Evolutionary conservation across 2,797 vertebrate species (phyloP).

Genomic region (Micrastur ruficollis): DNA sequence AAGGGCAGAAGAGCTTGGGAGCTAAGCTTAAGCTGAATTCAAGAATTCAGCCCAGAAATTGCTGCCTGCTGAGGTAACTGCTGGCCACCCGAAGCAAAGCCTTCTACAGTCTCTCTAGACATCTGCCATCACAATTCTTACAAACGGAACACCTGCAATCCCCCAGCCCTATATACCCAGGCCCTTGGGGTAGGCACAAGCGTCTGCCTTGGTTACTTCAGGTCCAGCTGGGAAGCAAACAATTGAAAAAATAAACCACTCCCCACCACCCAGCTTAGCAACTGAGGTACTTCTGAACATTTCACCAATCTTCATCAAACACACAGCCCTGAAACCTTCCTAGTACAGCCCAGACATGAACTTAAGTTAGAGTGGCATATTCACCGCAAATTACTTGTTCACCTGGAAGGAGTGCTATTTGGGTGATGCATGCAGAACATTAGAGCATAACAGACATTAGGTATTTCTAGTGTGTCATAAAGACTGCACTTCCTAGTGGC

Average conservation of each 20-base stretch:
- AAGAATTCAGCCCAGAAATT: not conserved
- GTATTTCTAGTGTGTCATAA: not conserved
- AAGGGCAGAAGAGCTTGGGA: not conserved
- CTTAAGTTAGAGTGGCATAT: not conserved
- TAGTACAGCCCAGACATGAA: not conserved
- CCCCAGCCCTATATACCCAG: not conserved
- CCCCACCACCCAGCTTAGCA: not conserved
- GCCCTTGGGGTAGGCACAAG: not conserved
- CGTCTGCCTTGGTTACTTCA: not conserved
- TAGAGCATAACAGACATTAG: not conserved
- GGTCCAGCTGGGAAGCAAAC: not conserved
- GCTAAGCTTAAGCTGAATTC: not conserved
- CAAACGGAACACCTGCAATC: not conserved
- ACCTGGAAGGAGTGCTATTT: not conserved
- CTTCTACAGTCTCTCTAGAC: not conserved
- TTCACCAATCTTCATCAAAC: not conserved
- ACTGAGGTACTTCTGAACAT: not conserved
- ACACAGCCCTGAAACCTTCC: not conserved
- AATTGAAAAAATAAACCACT: not conserved
- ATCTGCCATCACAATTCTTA: not conserved
- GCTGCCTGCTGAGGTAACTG: not conserved
- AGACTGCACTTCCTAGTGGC: not conserved
- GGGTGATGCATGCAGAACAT: not conserved
- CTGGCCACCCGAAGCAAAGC: not conserved
- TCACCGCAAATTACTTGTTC: not conserved